phyloP scores from a whole-genome alignment of 2,888 invertebrate genomes.

The Eurytoma californica region DNA sequence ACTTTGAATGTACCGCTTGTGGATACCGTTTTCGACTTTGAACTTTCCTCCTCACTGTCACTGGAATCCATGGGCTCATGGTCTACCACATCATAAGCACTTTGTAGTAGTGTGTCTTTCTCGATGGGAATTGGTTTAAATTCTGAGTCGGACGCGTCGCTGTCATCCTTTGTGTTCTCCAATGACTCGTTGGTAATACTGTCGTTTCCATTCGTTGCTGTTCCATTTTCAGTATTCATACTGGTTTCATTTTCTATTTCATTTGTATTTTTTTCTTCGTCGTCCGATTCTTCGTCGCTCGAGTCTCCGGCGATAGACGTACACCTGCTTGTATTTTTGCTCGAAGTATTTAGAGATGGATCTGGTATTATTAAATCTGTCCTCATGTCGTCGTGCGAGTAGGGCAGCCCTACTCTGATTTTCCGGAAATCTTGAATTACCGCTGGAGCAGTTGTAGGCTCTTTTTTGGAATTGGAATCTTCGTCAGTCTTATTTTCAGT shows the following conservation, averaged over 20 bases:
- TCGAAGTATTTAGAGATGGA: conserved; percentile 39
- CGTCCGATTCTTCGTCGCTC: conserved; percentile 31
- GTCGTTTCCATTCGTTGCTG: neutral
- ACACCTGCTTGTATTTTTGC: conserved; percentile 35
- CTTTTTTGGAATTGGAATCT: conserved; percentile 50
- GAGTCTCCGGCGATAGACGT: conserved; percentile 37
- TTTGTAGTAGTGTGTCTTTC: conserved; percentile 73
- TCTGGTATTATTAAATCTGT: conserved; percentile 61
- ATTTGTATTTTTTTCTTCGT: conserved; percentile 38
- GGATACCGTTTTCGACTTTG: conserved; percentile 75
- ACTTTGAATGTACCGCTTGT: conserved; percentile 75
- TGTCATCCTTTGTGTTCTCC: conserved; percentile 41
- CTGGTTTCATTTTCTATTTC: conserved; percentile 65
- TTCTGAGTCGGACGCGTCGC: conserved; percentile 70
- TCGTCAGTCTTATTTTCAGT: neutral
- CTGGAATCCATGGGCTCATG: conserved; percentile 74
- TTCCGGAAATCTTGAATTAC: conserved; percentile 89
- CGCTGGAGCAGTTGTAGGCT: conserved; percentile 69
- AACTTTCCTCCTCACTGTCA: conserved; percentile 78
- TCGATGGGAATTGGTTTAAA: conserved; percentile 61
- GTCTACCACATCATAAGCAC: conserved; percentile 66
- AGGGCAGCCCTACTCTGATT: conserved; percentile 85
- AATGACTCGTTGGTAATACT: conserved; percentile 7
- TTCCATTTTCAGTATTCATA: conserved; percentile 16
- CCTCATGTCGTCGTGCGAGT: conserved; percentile 78